Conservation (phyloP, 2,797 vertebrate species). For the Numenius phaeopus region DNA sequence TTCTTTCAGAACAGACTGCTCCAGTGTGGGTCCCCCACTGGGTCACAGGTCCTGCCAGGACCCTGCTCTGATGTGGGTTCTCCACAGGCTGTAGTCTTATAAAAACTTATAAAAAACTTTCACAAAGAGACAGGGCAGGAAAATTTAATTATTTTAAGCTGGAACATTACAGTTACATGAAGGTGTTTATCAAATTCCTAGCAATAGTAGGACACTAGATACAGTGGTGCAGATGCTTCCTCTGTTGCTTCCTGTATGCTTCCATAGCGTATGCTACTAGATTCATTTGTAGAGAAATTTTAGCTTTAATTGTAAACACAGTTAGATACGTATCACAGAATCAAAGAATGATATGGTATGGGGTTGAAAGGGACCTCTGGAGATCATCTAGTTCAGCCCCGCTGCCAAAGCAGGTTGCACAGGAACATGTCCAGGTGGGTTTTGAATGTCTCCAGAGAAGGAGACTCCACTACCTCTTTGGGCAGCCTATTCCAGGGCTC, state of each 20-base stretch:
- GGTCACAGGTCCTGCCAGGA: not conserved
- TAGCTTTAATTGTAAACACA: not conserved
- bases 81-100: not conserved
- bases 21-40: fast-evolving
- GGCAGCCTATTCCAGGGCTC: no score
- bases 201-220: not conserved
- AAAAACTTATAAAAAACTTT: not conserved
- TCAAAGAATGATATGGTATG: no score
- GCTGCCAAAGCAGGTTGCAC: no score
- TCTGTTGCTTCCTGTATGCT: not conserved
- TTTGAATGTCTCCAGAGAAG: no score
- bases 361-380: no score
- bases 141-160: not conserved
- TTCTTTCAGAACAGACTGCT: not conserved
- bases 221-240: not conserved
- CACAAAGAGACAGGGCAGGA: not conserved
- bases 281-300: not conserved
- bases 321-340: not conserved
- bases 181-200: not conserved
- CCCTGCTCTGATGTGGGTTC: not conserved
- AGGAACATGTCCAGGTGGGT: no score
- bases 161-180: not conserved
- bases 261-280: not conserved
- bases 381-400: no score
- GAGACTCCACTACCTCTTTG: no score